Conservation (phyloP, 2,888 invertebrate genomes). For the Ochropleura leucogaster region DNA sequence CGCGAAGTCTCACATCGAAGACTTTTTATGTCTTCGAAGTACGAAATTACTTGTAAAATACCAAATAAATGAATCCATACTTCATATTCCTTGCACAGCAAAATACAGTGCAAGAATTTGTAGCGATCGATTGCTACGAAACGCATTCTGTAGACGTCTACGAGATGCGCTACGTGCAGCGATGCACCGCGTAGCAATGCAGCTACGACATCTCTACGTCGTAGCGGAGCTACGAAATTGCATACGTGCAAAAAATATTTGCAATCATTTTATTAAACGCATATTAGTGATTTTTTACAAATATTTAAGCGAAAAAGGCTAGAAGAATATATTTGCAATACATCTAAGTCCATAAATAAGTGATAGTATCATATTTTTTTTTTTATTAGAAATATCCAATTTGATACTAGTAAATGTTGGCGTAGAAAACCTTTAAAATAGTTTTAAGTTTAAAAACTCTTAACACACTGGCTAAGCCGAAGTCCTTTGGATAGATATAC, state of each 20-base stretch:
- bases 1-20: not conserved
- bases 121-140: slow-evolving; percentile 67
- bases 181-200: slow-evolving; percentile 88
- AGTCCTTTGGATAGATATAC: not conserved
- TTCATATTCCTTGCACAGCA: not conserved
- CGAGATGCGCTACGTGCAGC: slow-evolving; percentile 82
- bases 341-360: not conserved
- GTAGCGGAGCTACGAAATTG: slow-evolving; percentile 87
- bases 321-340: not conserved
- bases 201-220: slow-evolving; percentile 84
- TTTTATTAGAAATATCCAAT: not conserved
- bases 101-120: slow-evolving; percentile 13
- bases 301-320: not conserved
- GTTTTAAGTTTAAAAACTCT: not conserved
- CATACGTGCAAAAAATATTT: slow-evolving; percentile 79
- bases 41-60: not conserved
- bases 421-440: not conserved
- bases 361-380: not conserved
- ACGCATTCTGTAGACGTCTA: slow-evolving; percentile 70
- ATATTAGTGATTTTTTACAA: not conserved
- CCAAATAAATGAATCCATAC: not conserved
- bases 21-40: not conserved
- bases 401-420: not conserved
- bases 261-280: slow-evolving; percentile 54
- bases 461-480: no score